Base-by-base conservation (phyloP, 2,113 vertebrate genomes). In the Sinocyclocheilus grahami region DNA sequence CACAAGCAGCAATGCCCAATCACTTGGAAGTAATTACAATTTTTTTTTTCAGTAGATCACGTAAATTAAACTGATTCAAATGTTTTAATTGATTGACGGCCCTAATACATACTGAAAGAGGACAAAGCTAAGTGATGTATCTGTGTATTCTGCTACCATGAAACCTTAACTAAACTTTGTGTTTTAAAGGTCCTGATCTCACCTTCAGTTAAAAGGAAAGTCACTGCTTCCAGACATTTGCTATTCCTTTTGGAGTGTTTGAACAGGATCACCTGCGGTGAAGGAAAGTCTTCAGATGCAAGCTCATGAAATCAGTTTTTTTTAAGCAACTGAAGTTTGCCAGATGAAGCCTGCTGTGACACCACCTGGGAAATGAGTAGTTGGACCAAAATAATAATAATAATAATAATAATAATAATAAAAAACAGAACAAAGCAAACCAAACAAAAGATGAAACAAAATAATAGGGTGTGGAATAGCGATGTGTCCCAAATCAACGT, bases 231-330 rank as follows among this genome's bases (percentile, higher is more conserved):
- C 39, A 81, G 79, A 48, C 14, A 82, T 82, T 81, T 65, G 13
- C 39, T 65, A 82, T 82, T 82, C 60, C 79, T 82, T 82, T 65
- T 82, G 39, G n/a, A 65, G 79, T 27, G 42, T 6, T 20, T 80
- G 55, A 39, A 6, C 60, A 48, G 3, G n/a, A 65, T 48, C 60
- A 46, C 60, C 16, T 65, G 37, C 6, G 62, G 37, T 16, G 60
- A 81, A 6, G 22, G 37, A 46, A 63, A 65, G 1, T 11, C 78
- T 79, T 79, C 58, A 63, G n/a, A 48, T 48, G 12, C 0, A 18
- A 27, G 37, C 6, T 81, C 60, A 48, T 42, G 37, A 42, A 65
- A 82, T 48, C 39, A 30, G 78, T n/a, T 22, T 27, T 63, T 37
- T 80, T 63, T 4, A 80, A 46, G 37, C 10, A 42, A 46, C 58